Conservation (phyloP, 2,888 invertebrate species). For the Bugula neritina region DNA sequence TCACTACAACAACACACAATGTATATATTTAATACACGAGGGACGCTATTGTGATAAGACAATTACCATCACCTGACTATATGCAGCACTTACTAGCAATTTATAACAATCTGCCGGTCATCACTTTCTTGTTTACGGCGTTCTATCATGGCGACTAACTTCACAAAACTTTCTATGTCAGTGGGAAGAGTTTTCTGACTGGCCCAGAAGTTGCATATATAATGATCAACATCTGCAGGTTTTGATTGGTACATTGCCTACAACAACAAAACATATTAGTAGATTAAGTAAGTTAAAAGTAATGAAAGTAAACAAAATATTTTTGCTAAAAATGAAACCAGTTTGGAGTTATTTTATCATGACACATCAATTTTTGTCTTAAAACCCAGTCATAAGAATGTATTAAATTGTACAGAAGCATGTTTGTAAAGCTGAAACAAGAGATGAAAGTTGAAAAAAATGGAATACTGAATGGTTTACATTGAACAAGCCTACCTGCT, state of each 20-base stretch:
- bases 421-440: no score
- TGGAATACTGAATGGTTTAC: no score
- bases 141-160: slow-evolving; percentile 18
- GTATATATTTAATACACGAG: background rate
- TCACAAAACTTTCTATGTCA: slow-evolving; percentile 19
- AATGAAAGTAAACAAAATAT: no score
- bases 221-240: slow-evolving; percentile 17
- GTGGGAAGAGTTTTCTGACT: slow-evolving; percentile 19
- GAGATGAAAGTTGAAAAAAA: no score
- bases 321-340: no score
- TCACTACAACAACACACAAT: slow-evolving; percentile 10
- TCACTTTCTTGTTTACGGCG: slow-evolving; percentile 3
- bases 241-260: slow-evolving; percentile 1
- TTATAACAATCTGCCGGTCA: slow-evolving; percentile 9
- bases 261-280: no score
- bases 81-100: slow-evolving; percentile 15
- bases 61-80: background rate
- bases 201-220: slow-evolving; percentile 18
- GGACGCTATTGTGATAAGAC: background rate
- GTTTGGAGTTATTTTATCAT: no score
- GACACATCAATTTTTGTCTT: no score
- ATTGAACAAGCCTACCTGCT: no score
- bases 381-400: no score
- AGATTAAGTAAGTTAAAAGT: no score
- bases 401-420: no score